Evolutionary conservation across 2,888 invertebrate genomes (phyloP).

Genomic region (Ferrisia virgata): DNA sequence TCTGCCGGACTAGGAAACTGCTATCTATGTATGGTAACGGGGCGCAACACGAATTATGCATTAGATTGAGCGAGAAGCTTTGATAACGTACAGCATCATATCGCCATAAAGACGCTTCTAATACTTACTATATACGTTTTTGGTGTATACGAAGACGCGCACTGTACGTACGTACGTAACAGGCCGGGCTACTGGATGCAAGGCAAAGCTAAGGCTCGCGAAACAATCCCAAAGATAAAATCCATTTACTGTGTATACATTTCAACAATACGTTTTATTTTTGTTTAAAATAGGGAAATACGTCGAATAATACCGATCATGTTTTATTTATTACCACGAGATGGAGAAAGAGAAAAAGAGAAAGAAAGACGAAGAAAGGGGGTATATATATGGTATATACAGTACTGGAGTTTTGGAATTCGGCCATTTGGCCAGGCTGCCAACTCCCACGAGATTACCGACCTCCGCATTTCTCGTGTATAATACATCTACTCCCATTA

Average conservation of each 20-base stretch:
- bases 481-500: background rate
- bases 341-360: background rate
- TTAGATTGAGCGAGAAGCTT: background rate
- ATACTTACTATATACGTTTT: too few relatives aligned
- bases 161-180: too few relatives aligned
- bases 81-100: background rate
- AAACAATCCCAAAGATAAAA: background rate
- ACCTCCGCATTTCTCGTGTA: constrained; percentile 25
- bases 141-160: background rate
- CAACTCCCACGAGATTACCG: constrained; percentile 45
- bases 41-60: constrained; percentile 9
- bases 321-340: constrained; percentile 38
- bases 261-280: constrained; percentile 35
- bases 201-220: background rate
- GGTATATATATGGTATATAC: too few relatives aligned
- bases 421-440: constrained; percentile 45
- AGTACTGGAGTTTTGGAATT: constrained; percentile 38
- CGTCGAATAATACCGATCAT: constrained; percentile 43
- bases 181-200: too few relatives aligned
- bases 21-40: too few relatives aligned
- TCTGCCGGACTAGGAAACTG: background rate
- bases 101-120: background rate
- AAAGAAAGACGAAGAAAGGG: too few relatives aligned
- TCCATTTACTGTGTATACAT: constrained; percentile 28
- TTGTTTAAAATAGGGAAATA: constrained; percentile 36